Evolutionary conservation across 2,797 vertebrate genomes (phyloP), one percentile per base, ranked within the genome.

Genomic region (Aplochiton taeniatus): DNA sequence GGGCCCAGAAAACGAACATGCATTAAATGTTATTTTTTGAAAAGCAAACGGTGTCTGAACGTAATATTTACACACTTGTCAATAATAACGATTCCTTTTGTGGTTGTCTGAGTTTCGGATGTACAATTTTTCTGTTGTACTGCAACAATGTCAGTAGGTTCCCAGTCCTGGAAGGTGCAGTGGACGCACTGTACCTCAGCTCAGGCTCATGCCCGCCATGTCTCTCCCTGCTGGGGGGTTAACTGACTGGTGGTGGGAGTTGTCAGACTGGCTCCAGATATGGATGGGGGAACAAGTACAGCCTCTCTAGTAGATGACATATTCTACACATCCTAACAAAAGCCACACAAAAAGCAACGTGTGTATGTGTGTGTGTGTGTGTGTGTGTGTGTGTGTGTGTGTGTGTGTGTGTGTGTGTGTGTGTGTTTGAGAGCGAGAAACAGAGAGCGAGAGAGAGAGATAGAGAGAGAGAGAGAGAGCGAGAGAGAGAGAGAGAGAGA

Each of bases 231-330:
- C 90, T 92, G 90, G 80, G 73, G 71, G 51, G 31, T 84, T 82
- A 84, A 78, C 81, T 82, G 79, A 79, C 81, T 73, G 75, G 83
- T 83, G 77, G 77, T 88, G 87, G 87, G 80, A 89, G 84, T 78
- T 90, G 86, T 85, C 74, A 75, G 56, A 74, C 68, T 84, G 85
- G 83, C 88, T 92, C 87, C 86, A 88, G 87, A 85, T 88, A 90
- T 73, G 84, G 56, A 58, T 47, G 54, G 76, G 67, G 63, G 76
- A 83, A 72, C 71, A 87, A 78, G 80, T 48, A 64, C 70, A 43
- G 63, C 41, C 69, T 75, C 71, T 79, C 48, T 54, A 69, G 63
- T 63, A 53, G 11, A 52, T 62, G 83, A 87, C 75, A 76, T 86
- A 84, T 88, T 75, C 61, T 56, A 70, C 41, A 12, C 65, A 85